These are phyloP conservation scores for Asarcornis scutulata DNA, from an alignment of 2,113 vertebrate species.

Conservation along the genomic window DNA sequence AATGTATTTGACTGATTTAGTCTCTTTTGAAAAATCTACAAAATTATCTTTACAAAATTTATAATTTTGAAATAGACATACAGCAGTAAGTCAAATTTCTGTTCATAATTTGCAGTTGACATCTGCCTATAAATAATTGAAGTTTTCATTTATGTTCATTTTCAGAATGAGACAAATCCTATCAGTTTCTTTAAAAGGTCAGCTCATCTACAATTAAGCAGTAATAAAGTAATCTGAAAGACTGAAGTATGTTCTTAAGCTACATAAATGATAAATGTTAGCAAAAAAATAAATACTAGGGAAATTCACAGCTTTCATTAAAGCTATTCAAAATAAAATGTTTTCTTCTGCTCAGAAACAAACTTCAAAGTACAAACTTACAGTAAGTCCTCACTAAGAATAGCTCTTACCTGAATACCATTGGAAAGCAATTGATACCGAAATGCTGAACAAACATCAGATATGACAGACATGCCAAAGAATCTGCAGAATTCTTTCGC, in stretches of 20 bases:
- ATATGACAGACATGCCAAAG: slow-evolving; percentile 89
- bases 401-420: slow-evolving; percentile 86
- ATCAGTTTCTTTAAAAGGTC: not conserved
- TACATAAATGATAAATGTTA: not conserved
- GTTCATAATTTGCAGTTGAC: not conserved
- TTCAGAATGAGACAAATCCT: not conserved
- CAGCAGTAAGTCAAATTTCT: not conserved
- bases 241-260: not conserved
- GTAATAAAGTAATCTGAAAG: not conserved
- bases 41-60: not conserved
- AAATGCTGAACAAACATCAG: slow-evolving; percentile 92
- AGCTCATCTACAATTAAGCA: not conserved
- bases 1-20: not conserved
- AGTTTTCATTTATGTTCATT: not conserved
- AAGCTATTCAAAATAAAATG: not conserved
- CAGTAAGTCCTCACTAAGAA: accelerated
- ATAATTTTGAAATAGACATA: not conserved
- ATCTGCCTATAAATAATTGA: not conserved
- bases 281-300: not conserved
- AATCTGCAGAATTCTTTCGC: slow-evolving; percentile 75
- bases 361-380: not conserved
- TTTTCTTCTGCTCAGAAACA: not conserved
- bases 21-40: not conserved
- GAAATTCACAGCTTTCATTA: not conserved
- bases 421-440: slow-evolving; percentile 82